Evolutionary conservation across 2,797 vertebrate genomes (phyloP).

Genomic region (Esox masquinongy): DNA sequence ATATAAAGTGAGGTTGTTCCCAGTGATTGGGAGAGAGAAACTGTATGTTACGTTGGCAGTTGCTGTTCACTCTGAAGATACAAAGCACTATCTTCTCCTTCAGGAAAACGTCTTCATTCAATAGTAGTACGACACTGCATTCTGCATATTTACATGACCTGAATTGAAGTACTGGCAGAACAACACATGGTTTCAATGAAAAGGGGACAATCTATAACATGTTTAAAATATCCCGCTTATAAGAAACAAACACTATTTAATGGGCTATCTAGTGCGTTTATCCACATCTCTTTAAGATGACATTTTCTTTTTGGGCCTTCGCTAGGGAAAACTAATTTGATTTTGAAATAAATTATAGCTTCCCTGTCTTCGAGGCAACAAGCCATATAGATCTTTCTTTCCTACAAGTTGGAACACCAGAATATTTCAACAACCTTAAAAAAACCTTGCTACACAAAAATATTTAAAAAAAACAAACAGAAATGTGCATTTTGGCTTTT

Average conservation of each 20-base stretch:
- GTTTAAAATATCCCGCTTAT: background rate
- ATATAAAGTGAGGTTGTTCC: background rate
- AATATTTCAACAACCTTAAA: background rate
- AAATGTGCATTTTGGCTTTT: constrained; percentile 20
- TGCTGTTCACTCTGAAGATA: background rate
- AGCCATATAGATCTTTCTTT: background rate
- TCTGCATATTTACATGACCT: background rate
- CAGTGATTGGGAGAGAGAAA: background rate
- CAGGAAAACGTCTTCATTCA: background rate
- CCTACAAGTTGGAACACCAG: background rate
- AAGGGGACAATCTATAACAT: background rate
- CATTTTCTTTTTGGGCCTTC: background rate
- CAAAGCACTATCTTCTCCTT: background rate
- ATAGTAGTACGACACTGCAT: background rate
- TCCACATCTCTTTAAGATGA: background rate
- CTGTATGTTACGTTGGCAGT: background rate
- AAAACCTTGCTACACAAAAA: constrained; percentile 6
- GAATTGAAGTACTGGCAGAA: background rate
- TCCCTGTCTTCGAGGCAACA: constrained; percentile 1
- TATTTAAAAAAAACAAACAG: constrained; percentile 17
- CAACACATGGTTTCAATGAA: background rate
- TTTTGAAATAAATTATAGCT: background rate
- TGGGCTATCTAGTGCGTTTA: background rate
- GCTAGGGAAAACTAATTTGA: background rate
- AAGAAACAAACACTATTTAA: background rate